Percentiles rank a stretch among this genome's conserved stretches.
Conservation (phyloP, 2,797 vertebrate species). For the Acrocephalus scirpaceus region DNA sequence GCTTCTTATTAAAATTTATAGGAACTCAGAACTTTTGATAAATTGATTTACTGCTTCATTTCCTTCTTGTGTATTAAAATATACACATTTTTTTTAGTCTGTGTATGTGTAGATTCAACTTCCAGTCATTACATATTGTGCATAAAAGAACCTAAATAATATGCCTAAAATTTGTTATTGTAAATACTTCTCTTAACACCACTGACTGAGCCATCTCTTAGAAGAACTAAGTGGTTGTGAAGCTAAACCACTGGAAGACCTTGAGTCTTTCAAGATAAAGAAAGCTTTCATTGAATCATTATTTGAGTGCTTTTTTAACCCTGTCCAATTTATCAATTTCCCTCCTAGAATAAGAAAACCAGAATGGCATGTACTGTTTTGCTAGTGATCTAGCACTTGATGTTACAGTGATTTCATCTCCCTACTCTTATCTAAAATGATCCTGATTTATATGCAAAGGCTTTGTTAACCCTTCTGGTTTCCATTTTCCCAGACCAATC, state of each 20-base stretch:
- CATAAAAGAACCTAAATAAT: background rate
- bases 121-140: background rate
- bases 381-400: background rate
- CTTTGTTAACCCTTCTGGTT: background rate
- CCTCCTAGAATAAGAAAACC: background rate
- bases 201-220: background rate
- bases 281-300: background rate
- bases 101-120: background rate
- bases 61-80: background rate
- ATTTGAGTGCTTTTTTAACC: background rate
- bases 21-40: background rate
- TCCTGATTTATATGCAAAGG: background rate
- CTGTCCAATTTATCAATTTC: background rate
- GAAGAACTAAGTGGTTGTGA: background rate
- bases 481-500: background rate
- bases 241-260: background rate
- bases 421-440: background rate
- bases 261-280: background rate
- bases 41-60: background rate
- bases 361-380: background rate
- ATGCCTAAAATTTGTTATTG: background rate
- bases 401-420: background rate
- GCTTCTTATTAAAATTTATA: background rate
- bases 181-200: background rate
- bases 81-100: background rate